These are phyloP conservation scores for Eubasilissa splendida DNA, from an alignment of 2,888 invertebrate genomes.

Conservation along the genomic window DNA sequence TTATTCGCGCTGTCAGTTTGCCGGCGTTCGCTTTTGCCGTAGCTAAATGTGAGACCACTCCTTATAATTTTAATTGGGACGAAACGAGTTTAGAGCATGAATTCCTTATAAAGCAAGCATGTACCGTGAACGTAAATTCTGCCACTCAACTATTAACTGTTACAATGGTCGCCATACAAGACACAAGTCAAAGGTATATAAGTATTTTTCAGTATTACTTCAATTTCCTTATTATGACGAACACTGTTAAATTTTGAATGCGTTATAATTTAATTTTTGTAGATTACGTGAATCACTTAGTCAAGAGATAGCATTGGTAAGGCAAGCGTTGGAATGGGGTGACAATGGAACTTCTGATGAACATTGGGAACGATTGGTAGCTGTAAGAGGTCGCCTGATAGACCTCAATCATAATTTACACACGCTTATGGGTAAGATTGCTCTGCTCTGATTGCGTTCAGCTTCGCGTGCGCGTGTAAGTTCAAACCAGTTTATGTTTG, in stretches of 20 bases:
- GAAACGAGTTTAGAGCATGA: slow-evolving; percentile 69
- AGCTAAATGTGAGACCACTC: slow-evolving; percentile 48
- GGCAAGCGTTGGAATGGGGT: slow-evolving; percentile 70
- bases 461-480: too few relatives aligned
- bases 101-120: slow-evolving; percentile 72
- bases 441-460: too few relatives aligned
- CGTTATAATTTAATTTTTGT: neutral
- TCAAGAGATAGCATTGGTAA: slow-evolving; percentile 68
- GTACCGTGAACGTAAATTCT: slow-evolving; percentile 72
- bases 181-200: slow-evolving; percentile 70
- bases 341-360: slow-evolving; percentile 69
- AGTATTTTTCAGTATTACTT: neutral
- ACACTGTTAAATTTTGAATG: too few relatives aligned
- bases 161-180: slow-evolving; percentile 72
- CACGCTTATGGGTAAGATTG: slow-evolving; percentile 59
- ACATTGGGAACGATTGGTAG: slow-evolving; percentile 71
- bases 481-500: too few relatives aligned
- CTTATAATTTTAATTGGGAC: slow-evolving; percentile 59
- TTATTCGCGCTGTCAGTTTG: slow-evolving; percentile 1
- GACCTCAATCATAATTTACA: slow-evolving; percentile 69
- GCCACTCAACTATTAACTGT: slow-evolving; percentile 72
- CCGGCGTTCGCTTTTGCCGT: slow-evolving; percentile 31
- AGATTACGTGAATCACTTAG: slow-evolving; percentile 68
- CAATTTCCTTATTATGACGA: neutral
- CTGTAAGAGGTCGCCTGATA: slow-evolving; percentile 66